Evolutionary conservation across 2,113 vertebrate genomes (phyloP).

Genomic region (Phalacrocorax pelagicus): DNA sequence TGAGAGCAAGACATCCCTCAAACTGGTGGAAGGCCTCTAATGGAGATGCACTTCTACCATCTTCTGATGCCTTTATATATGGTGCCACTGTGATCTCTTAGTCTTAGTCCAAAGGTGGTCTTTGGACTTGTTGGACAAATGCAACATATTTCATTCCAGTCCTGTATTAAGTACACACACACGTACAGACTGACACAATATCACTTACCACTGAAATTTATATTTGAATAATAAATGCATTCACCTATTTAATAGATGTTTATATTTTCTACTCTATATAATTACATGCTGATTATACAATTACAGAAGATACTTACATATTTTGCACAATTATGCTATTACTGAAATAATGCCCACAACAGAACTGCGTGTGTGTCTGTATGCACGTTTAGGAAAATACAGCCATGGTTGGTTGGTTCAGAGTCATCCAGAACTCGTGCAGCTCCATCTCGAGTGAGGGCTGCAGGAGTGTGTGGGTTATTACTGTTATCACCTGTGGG

Average conservation of each 20-base stretch:
- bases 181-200: background rate
- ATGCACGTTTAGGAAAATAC: background rate
- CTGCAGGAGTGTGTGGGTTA: background rate
- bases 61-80: background rate
- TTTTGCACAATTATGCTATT: conserved; percentile 43
- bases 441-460: background rate
- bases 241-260: conserved; percentile 62
- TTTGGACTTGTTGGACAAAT: background rate
- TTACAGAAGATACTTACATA: conserved; percentile 27
- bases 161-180: background rate
- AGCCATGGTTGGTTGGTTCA: background rate
- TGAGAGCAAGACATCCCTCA: background rate
- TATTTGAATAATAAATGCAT: conserved; percentile 34
- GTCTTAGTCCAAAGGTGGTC: background rate
- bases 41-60: background rate
- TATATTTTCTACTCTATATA: conserved; percentile 14
- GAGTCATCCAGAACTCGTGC: background rate
- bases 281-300: conserved; percentile 52
- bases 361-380: background rate
- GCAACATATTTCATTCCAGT: background rate
- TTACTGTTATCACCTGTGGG: background rate
- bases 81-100: background rate
- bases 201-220: conserved; percentile 29
- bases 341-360: conserved; percentile 1
- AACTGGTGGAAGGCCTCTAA: background rate